A percentile compares a stretch with the other conserved stretches of the same genome.
These are phyloP conservation scores for Penaeus chinensis DNA, from an alignment of 1,140 invertebrate genomes.

Conservation along the genomic window DNA sequence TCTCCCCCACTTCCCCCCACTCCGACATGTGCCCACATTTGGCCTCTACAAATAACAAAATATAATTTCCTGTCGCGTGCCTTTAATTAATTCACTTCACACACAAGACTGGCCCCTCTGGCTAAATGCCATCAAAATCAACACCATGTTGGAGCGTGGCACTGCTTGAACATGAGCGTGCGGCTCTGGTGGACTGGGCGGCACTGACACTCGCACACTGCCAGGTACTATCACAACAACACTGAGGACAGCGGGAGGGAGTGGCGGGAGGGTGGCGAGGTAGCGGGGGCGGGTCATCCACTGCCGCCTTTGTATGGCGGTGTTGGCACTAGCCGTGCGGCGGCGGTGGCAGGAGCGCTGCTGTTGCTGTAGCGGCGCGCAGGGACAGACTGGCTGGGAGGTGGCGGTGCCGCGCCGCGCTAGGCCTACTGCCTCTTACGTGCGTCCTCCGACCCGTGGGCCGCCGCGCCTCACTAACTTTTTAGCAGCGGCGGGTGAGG, in stretches of 20 bases:
- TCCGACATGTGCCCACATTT: conserved; percentile 54
- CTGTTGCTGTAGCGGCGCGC: conserved; percentile 53
- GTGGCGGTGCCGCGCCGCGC: conserved; percentile 48
- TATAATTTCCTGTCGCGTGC: conserved; percentile 6
- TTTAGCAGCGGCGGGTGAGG: conserved; percentile 40
- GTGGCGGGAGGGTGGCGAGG: background rate
- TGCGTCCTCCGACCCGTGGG: conserved; percentile 30
- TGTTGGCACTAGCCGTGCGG: conserved; percentile 47
- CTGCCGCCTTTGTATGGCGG: conserved; percentile 46
- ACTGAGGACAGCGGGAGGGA: background rate
- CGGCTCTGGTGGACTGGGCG: conserved; percentile 18
- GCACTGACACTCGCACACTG: background rate
- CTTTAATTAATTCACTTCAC: conserved; percentile 34
- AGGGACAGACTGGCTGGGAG: conserved; percentile 50
- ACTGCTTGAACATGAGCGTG: background rate
- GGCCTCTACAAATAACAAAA: background rate
- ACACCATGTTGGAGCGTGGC: conserved; percentile 30
- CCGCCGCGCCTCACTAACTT: conserved; percentile 45
- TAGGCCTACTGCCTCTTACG: conserved; percentile 47
- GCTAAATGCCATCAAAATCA: conserved; percentile 36
- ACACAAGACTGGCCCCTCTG: conserved; percentile 25
- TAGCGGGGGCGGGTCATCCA: conserved; percentile 21
- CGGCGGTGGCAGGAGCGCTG: conserved; percentile 13
- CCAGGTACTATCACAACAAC: conserved; percentile 12
- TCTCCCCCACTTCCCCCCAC: conserved; percentile 27